phyloP scores from a whole-genome alignment of 2,797 vertebrate species.

The Paguma larvata region DNA sequence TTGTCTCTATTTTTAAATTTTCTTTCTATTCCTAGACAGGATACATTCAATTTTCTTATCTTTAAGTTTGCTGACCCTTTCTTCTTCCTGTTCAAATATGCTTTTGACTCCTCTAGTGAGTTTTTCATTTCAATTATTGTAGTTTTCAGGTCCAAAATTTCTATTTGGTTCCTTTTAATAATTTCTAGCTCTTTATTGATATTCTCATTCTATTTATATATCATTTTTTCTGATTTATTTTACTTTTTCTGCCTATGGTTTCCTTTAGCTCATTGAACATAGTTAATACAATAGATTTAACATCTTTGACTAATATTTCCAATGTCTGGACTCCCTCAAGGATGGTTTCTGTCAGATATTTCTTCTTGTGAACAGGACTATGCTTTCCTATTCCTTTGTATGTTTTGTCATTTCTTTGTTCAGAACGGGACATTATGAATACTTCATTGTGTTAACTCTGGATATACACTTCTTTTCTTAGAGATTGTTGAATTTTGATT shows the following conservation, averaged over 20 bases:
- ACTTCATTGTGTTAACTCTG: neutral
- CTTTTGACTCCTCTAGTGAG: neutral
- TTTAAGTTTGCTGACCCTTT: neutral
- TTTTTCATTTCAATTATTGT: neutral
- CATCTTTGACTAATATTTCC: neutral
- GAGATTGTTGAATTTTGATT: neutral
- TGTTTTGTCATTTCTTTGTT: neutral
- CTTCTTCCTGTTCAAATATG: neutral
- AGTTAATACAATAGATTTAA: neutral
- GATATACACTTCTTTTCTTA: neutral
- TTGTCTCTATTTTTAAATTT: neutral
- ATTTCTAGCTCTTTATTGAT: neutral
- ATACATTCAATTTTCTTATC: neutral
- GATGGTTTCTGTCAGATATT: neutral
- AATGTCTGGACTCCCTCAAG: neutral
- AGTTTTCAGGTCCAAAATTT: neutral
- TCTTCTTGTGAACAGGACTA: neutral
- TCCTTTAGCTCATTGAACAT: neutral
- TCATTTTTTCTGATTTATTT: neutral
- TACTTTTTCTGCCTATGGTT: neutral
- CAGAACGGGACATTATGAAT: neutral
- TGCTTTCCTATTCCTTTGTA: neutral
- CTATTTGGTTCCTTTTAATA: neutral
- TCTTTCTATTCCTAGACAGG: neutral
- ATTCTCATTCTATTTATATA: neutral